Evolutionary conservation across 2,888 invertebrate genomes (phyloP), one percentile per base, ranked within the genome.

Genomic region (Lutraria lutraria): DNA sequence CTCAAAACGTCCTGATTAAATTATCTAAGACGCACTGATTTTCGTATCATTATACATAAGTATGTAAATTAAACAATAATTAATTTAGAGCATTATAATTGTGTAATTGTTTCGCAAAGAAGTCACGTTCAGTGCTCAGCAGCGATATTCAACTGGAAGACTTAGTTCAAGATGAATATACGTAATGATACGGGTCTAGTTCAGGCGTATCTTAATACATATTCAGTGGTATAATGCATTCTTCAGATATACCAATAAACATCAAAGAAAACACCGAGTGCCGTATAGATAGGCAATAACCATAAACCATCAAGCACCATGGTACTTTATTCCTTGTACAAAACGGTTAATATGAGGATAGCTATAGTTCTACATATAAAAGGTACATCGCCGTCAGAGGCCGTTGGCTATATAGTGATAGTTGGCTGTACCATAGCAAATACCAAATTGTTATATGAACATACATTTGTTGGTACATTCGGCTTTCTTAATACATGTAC

Each of bases 191-290:
- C 31, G 34, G 25, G 31, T 13, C 76, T 76, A 25, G 29, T 76
- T 76, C 16, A 34, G 31, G 76, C 19, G 76, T 76, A 76, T 76
- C 76, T 76, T 16, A 34, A 76, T 76, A 76, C 76, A 76, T 25
- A 76, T 31, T 31, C 76, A 15, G 34, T 21, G 6, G 34, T 76
- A 76, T 76, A 76, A 76, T 76, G 31, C 76, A 25, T 34, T 31
- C 76, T 76, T 76, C 12, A 76, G 76, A 76, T 76, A 76, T 76
- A 76, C 76, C 76, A 76, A 76, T 76, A 76, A 25, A 76, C 31
- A 76, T 76, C 76, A 76, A 76, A 76, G 76, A 34, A 31, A 76
- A 76, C 15, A 34, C 19, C 29, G 31, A 76, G 25, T 10, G 25
- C 6, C 16, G 34, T 16, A 76, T 76, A 76, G 76, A 76, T 76